phyloP scores from a whole-genome alignment of 2,113 vertebrate genomes.

The Piliocolobus tephrosceles region DNA sequence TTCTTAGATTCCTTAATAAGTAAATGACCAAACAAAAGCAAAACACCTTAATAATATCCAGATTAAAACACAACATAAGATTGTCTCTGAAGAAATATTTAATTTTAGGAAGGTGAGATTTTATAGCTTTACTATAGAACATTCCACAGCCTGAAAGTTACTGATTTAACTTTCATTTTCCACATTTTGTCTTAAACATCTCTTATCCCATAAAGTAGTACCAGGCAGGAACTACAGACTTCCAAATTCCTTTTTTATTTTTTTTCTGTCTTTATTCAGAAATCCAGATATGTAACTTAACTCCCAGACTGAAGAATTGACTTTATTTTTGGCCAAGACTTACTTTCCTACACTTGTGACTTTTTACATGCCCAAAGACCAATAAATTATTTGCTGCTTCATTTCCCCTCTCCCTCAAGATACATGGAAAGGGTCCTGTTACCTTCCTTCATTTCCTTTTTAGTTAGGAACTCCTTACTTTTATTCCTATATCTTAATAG shows the following conservation, averaged over 20 bases:
- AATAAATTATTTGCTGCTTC: background rate
- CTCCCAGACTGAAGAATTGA: background rate
- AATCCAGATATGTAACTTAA: constrained; percentile 20
- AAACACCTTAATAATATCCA: background rate
- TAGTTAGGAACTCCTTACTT: constrained; percentile 1
- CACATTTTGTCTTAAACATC: background rate
- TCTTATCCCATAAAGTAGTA: background rate
- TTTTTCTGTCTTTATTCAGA: background rate
- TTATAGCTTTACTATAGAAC: background rate
- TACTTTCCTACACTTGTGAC: background rate
- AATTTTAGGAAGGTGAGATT: background rate
- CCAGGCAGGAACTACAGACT: background rate
- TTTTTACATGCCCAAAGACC: background rate
- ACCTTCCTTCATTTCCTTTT: background rate
- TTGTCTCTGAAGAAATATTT: background rate
- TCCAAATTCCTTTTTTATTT: background rate
- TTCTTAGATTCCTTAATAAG: background rate
- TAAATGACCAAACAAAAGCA: background rate
- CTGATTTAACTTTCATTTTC: background rate
- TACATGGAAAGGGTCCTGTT: background rate
- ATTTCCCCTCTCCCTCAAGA: background rate
- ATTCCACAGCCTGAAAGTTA: background rate
- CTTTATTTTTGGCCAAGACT: background rate
- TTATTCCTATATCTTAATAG: background rate
- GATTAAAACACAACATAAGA: background rate